Conservation (phyloP, 2,888 invertebrate genomes). For the Parapristionchus giblindavisi region DNA sequence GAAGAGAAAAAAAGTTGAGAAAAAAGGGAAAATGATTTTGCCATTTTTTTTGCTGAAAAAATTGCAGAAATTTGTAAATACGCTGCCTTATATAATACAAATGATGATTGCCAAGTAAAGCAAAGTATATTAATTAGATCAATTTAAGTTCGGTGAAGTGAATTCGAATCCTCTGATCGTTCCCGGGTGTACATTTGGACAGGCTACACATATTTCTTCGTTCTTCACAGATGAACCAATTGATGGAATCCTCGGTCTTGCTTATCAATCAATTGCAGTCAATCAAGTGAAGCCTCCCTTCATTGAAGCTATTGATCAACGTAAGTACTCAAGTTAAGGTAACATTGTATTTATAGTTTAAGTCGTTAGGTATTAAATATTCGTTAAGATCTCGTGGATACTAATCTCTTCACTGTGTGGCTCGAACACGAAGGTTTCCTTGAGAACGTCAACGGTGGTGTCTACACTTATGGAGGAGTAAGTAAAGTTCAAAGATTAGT, state of each 20-base stretch:
- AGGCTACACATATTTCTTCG: slow-evolving; percentile 53
- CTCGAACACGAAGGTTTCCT: slow-evolving; percentile 54
- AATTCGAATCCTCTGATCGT: slow-evolving; percentile 46
- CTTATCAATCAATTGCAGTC: slow-evolving; percentile 80
- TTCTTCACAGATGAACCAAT: slow-evolving; percentile 54
- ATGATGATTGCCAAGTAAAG: background rate
- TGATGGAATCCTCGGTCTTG: slow-evolving; percentile 61
- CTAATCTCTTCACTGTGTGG: slow-evolving; percentile 60
- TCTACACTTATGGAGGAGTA: slow-evolving; percentile 60
- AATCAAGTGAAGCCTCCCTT: slow-evolving; percentile 90
- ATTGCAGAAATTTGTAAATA: too few relatives aligned
- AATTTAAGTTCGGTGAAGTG: slow-evolving; percentile 50
- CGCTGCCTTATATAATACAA: too few relatives aligned
- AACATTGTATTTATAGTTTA: background rate
- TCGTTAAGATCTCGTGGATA: slow-evolving; percentile 49
- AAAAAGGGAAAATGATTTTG: too few relatives aligned
- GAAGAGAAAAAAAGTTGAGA: too few relatives aligned
- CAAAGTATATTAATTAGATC: background rate
- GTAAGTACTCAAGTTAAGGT: slow-evolving; percentile 52
- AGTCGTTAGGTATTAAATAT: background rate
- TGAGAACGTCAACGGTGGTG: slow-evolving; percentile 54
- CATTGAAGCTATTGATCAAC: slow-evolving; percentile 87
- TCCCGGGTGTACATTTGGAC: slow-evolving; percentile 58
- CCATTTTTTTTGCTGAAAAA: too few relatives aligned
- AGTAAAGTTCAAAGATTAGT: too few relatives aligned